These are phyloP conservation scores for Rhodeus uyekii DNA, from an alignment of 2,797 vertebrate genomes.

Conservation along the genomic window DNA sequence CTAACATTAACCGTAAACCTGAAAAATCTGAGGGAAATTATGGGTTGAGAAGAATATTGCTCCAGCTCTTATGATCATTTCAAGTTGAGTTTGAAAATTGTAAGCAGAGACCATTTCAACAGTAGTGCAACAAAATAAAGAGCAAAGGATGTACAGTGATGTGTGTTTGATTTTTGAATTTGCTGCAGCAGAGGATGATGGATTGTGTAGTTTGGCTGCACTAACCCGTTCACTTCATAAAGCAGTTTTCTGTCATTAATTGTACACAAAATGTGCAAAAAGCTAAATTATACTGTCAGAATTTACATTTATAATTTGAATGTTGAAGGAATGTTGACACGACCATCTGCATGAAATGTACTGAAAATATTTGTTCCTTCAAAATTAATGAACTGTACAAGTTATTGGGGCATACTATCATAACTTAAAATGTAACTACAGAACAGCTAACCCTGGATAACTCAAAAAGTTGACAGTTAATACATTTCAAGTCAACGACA, in stretches of 20 bases:
- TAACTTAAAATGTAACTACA: too few species aligned
- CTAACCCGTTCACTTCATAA: background rate
- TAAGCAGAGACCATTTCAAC: background rate
- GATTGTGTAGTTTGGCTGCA: background rate
- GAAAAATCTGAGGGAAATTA: background rate
- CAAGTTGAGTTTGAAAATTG: background rate
- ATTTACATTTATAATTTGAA: background rate
- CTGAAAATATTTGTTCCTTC: too few species aligned
- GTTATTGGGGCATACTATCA: too few species aligned
- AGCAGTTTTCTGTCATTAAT: background rate
- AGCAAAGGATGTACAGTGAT: background rate
- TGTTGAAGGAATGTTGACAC: too few species aligned
- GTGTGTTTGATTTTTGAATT: background rate
- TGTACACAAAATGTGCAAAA: background rate
- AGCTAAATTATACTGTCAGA: background rate
- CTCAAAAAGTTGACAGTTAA: too few species aligned
- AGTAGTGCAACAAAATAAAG: background rate
- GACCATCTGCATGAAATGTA: too few species aligned
- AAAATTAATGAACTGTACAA: too few species aligned
- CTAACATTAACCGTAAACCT: background rate
- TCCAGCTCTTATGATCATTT: background rate
- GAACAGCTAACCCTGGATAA: too few species aligned
- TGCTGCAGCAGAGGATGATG: background rate
- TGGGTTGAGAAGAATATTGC: background rate
- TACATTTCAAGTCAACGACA: background rate